Evolutionary conservation across 2,797 vertebrate species (phyloP).

Genomic region (Galagoides demidoff): DNA sequence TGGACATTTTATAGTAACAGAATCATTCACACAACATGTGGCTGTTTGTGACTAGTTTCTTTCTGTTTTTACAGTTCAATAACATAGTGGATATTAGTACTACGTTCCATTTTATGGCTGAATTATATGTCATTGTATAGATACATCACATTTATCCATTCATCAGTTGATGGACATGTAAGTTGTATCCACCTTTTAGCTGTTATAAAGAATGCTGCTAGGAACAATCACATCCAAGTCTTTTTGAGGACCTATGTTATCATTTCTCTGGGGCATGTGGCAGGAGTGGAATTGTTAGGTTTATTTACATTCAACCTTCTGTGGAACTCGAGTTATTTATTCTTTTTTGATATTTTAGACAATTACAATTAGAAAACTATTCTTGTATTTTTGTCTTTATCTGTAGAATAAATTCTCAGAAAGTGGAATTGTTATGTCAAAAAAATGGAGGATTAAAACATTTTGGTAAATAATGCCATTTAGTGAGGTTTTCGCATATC

Average conservation of each 20-base stretch:
- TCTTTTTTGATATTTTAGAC: slow-evolving; percentile 15
- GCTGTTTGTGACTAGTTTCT: background rate
- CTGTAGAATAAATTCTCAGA: background rate
- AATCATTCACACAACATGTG: background rate
- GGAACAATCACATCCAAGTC: background rate
- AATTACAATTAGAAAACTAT: slow-evolving; percentile 6
- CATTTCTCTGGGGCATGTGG: background rate
- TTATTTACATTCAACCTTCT: background rate
- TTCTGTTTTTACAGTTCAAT: background rate
- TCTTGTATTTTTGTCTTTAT: background rate
- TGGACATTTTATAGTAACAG: background rate
- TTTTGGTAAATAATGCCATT: slow-evolving; percentile 4
- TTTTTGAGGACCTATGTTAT: background rate
- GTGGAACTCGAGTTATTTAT: background rate
- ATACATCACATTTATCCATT: background rate
- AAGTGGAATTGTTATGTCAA: background rate
- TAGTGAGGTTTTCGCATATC: background rate
- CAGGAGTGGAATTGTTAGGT: background rate
- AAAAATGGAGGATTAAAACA: background rate
- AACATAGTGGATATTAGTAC: background rate
- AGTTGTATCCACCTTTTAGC: background rate
- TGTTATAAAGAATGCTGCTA: background rate
- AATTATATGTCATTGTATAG: background rate
- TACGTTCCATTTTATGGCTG: background rate
- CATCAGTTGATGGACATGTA: background rate